These are phyloP conservation scores for Heliconius congener DNA, from an alignment of 1,140 invertebrate species.

Conservation along the genomic window DNA sequence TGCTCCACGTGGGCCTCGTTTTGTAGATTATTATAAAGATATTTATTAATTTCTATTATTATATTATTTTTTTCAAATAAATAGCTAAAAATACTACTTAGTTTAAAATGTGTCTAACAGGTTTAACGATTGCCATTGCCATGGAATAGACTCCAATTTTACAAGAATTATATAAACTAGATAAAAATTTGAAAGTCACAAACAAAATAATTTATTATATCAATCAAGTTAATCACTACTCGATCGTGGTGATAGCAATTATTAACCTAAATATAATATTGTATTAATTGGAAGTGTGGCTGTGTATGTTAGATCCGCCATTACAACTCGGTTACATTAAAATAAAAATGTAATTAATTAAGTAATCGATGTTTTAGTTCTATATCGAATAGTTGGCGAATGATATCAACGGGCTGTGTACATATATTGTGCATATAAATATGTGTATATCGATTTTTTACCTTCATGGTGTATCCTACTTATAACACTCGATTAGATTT, in stretches of 20 bases:
- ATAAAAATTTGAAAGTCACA: conserved; percentile 12
- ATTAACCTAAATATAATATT: conserved; percentile 19
- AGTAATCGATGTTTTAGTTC: conserved; percentile 50
- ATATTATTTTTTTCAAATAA: not conserved
- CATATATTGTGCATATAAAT: conserved; percentile 14
- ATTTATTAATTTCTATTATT: not conserved
- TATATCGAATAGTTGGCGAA: conserved; percentile 48
- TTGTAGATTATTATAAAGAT: not conserved
- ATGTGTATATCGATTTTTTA: not conserved
- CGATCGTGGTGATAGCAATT: conserved; percentile 4
- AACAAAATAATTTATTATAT: conserved; percentile 26
- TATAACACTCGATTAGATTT: too few relatives aligned
- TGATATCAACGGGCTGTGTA: conserved; percentile 24
- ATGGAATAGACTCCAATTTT: not conserved
- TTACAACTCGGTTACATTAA: conserved; percentile 41
- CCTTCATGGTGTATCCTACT: too few relatives aligned
- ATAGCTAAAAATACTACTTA: not conserved
- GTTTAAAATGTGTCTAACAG: not conserved
- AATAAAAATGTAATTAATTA: conserved; percentile 56
- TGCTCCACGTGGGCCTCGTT: too few relatives aligned
- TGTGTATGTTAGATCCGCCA: conserved; percentile 31
- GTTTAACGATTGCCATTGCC: not conserved
- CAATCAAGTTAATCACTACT: conserved; percentile 16
- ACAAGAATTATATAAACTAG: conserved; percentile 17
- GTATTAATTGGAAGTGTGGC: conserved; percentile 27